Conservation (phyloP, 92 coral and sea anemone species). For the Siderastrea siderea region DNA sequence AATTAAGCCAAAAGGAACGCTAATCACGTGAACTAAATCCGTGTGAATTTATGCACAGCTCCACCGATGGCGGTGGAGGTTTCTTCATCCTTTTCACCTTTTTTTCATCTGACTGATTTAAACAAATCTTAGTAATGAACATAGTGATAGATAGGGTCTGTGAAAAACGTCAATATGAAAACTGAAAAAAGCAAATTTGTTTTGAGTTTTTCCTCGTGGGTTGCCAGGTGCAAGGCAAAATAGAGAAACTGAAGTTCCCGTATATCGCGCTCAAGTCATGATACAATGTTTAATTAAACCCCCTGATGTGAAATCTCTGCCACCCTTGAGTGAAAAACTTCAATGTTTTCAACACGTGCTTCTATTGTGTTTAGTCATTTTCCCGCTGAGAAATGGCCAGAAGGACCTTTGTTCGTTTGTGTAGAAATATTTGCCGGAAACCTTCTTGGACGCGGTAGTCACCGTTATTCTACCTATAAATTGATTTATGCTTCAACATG, state of each 20-base stretch:
- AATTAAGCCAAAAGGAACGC: background rate
- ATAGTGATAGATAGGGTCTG: background rate
- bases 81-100: background rate
- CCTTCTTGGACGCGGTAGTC: background rate
- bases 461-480: background rate
- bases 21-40: background rate
- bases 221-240: constrained; percentile 17
- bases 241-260: constrained; percentile 3
- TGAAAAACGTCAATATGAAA: background rate
- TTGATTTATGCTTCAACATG: too few species aligned
- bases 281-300: background rate
- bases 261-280: constrained; percentile 38
- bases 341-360: constrained; percentile 15
- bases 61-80: background rate
- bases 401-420: background rate
- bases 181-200: constrained; percentile 9
- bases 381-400: constrained; percentile 2
- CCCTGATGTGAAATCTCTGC: background rate
- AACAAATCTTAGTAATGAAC: background rate
- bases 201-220: constrained; percentile 34
- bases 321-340: background rate
- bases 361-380: background rate
- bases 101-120: background rate
- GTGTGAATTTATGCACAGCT: background rate
- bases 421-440: background rate